phyloP scores from a whole-genome alignment of 2,888 invertebrate species.

The Drosophila incognita region DNA sequence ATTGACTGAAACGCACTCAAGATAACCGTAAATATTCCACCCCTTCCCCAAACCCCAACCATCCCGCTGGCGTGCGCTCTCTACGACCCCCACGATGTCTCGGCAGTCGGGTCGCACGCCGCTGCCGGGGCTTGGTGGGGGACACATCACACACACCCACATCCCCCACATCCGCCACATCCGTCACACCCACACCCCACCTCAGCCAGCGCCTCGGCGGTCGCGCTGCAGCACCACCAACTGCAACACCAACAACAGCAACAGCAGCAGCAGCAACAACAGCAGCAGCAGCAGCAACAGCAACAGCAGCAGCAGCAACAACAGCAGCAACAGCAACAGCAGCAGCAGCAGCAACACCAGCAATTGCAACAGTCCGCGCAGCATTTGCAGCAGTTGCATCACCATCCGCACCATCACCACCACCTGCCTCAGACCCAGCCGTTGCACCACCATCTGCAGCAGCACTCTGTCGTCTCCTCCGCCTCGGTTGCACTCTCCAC shows the following conservation, averaged over 20 bases:
- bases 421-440: slow-evolving; percentile 86
- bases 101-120: slow-evolving; percentile 86
- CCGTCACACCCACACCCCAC: slow-evolving; percentile 71
- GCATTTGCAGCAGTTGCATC: slow-evolving; percentile 86
- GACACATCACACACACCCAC: slow-evolving; percentile 84
- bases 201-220: slow-evolving; percentile 82
- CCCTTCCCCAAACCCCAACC: slow-evolving; percentile 86
- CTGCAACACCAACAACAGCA: slow-evolving; percentile 61
- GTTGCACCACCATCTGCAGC: slow-evolving; percentile 78
- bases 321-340: slow-evolving; percentile 59
- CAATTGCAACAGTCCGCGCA: slow-evolving; percentile 75
- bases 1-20: slow-evolving; percentile 82
- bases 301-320: slow-evolving; percentile 65
- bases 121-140: slow-evolving; percentile 86
- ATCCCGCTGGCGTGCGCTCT: slow-evolving; percentile 86
- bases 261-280: slow-evolving; percentile 83
- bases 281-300: slow-evolving; percentile 77
- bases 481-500: slow-evolving; percentile 69
- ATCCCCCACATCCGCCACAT: slow-evolving; percentile 49
- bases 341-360: slow-evolving; percentile 85
- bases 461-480: slow-evolving; percentile 65
- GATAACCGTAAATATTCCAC: slow-evolving; percentile 86
- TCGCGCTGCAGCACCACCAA: slow-evolving; percentile 67
- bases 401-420: slow-evolving; percentile 86
- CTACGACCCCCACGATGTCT: slow-evolving; percentile 86